Conservation (phyloP, 1,140 invertebrate species). For the Ceratoteleas bidentatus region DNA sequence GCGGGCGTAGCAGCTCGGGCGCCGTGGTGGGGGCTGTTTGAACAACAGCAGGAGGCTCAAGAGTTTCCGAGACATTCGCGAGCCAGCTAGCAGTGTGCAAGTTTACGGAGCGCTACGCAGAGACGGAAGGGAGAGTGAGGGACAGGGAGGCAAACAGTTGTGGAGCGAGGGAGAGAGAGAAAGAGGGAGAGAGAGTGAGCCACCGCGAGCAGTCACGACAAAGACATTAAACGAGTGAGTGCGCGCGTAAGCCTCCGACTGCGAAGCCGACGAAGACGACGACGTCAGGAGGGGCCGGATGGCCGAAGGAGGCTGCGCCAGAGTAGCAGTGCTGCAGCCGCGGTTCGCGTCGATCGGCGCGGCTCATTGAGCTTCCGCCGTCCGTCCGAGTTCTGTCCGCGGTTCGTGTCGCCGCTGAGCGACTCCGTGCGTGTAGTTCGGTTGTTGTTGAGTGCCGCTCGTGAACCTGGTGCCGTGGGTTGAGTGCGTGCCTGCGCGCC, state of each 20-base stretch:
- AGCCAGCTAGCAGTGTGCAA: conserved; percentile 75
- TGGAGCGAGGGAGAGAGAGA: conserved; percentile 26
- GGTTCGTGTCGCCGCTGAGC: no score
- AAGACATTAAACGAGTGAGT: no score
- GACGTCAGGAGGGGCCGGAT: conserved; percentile 22
- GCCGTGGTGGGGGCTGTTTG: conserved; percentile 76
- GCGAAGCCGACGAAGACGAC: conserved; percentile 23
- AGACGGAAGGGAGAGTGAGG: conserved; percentile 61
- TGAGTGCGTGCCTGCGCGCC: background rate
- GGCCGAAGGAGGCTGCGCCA: conserved; percentile 10
- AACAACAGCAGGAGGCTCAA: conserved; percentile 78
- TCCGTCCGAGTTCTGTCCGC: no score
- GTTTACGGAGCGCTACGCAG: conserved; percentile 71
- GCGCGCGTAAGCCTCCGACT: no score
- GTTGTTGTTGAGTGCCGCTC: background rate
- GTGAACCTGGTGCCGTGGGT: no score
- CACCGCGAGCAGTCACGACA: no score
- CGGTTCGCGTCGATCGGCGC: background rate
- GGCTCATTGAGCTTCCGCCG: no score
- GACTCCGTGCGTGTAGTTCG: background rate
- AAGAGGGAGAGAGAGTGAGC: conserved; percentile 28
- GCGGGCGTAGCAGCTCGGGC: conserved; percentile 22
- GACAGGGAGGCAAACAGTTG: conserved; percentile 47
- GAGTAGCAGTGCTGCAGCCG: conserved; percentile 11
- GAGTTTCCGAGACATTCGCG: conserved; percentile 80